These are phyloP conservation scores for Zaprionus nigranus DNA, from an alignment of 1,140 invertebrate genomes.

Conservation along the genomic window DNA sequence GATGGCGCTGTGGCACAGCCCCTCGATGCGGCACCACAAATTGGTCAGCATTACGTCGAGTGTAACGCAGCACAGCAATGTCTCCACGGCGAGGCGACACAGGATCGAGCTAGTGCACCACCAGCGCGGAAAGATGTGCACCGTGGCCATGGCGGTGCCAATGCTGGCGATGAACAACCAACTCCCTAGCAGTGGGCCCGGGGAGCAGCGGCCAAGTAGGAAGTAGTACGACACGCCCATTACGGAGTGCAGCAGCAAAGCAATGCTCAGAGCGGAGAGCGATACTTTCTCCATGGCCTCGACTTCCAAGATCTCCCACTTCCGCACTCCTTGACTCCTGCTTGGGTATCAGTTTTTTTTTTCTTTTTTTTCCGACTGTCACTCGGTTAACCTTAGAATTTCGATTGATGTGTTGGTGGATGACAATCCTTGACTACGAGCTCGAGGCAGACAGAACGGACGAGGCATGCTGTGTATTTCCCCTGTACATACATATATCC, in stretches of 20 bases:
- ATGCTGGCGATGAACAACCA: conserved; percentile 67
- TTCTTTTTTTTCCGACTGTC: background rate
- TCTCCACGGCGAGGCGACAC: conserved; percentile 47
- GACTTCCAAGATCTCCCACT: background rate
- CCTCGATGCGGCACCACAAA: conserved; percentile 64
- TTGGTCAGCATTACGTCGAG: conserved; percentile 59
- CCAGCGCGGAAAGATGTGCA: conserved; percentile 46
- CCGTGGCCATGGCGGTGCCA: conserved; percentile 46
- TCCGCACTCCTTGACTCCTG: background rate
- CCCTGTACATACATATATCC: too few species aligned
- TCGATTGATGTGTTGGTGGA: background rate
- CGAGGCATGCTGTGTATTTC: background rate
- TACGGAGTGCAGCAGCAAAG: conserved; percentile 60
- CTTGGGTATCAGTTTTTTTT: background rate
- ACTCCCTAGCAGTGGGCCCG: conserved; percentile 52
- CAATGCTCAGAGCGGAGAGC: conserved; percentile 44
- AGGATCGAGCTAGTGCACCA: conserved; percentile 12
- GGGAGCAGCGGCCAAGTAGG: conserved; percentile 35
- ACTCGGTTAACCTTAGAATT: background rate
- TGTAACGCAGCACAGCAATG: conserved; percentile 53
- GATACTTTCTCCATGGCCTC: conserved; percentile 50
- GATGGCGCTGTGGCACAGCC: conserved; percentile 61
- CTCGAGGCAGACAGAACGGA: background rate
- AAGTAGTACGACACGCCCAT: conserved; percentile 69
- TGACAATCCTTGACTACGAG: too few species aligned